Percentiles rank a stretch among this genome's conserved stretches.
Conservation (phyloP, 2,797 vertebrate species). For the Pseudotriccus pelzelni region DNA sequence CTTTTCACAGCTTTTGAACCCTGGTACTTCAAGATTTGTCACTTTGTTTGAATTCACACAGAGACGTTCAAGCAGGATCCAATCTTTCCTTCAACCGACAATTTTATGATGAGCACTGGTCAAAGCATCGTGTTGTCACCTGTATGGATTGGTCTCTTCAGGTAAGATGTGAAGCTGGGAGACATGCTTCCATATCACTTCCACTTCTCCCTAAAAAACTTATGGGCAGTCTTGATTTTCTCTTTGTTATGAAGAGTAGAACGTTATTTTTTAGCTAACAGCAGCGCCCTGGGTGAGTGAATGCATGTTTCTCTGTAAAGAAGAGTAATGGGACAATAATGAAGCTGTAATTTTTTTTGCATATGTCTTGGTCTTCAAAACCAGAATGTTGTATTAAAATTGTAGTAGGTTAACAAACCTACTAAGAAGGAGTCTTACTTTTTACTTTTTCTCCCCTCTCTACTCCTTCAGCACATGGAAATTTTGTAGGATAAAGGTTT, state of each 20-base stretch:
- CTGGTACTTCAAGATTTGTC: neutral
- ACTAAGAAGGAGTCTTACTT: neutral
- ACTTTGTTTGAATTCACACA: slow-evolving; percentile 66
- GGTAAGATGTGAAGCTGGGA: slow-evolving; percentile 74
- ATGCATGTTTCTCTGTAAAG: neutral
- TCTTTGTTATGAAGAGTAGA: neutral
- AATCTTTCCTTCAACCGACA: slow-evolving; percentile 91
- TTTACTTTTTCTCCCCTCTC: neutral
- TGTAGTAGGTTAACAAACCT: neutral
- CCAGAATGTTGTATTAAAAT: neutral
- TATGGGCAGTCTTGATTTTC: neutral
- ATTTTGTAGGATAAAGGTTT: neutral
- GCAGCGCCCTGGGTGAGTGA: neutral
- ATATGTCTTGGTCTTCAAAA: neutral
- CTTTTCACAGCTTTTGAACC: neutral
- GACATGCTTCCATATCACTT: neutral
- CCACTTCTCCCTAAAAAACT: neutral
- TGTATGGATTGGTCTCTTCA: slow-evolving; percentile 97
- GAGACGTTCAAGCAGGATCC: slow-evolving; percentile 86
- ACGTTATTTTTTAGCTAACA: neutral
- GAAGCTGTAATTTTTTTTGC: neutral
- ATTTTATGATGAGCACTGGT: slow-evolving; percentile 97
- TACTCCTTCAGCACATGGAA: neutral
- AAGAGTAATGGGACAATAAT: neutral
- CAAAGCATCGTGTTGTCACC: slow-evolving; percentile 95